Conservation (phyloP, 2,113 vertebrate genomes). For the Anas platyrhynchos region DNA sequence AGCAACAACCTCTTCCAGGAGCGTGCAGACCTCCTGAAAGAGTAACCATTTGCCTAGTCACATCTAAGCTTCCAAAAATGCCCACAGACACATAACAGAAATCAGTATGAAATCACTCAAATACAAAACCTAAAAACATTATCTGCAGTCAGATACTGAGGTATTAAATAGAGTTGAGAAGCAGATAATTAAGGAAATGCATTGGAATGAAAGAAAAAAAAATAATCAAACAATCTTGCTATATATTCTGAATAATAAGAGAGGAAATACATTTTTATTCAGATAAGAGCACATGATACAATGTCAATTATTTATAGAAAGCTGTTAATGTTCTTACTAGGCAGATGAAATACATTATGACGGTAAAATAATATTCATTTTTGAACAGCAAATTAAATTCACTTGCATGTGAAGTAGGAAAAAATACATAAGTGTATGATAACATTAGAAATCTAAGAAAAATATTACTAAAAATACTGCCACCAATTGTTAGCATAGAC, state of each 20-base stretch:
- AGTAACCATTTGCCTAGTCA: not conserved
- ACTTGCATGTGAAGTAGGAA: not conserved
- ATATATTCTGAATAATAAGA: not conserved
- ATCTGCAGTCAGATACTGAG: not conserved
- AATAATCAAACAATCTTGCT: not conserved
- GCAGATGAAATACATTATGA: not conserved
- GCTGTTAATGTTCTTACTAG: not conserved
- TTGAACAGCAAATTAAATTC: not conserved
- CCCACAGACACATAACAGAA: not conserved
- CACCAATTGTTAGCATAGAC: not conserved
- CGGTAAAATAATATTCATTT: not conserved
- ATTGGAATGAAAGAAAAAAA: not conserved
- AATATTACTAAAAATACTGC: not conserved
- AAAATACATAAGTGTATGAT: not conserved
- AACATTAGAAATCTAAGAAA: not conserved
- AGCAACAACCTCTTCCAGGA: slow-evolving; percentile 86
- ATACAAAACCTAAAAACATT: not conserved
- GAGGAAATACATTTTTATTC: not conserved
- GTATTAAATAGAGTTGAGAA: not conserved
- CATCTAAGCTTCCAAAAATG: not conserved
- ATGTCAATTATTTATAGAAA: not conserved
- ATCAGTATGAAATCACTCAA: not conserved
- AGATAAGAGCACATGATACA: not conserved
- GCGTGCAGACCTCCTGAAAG: slow-evolving; percentile 83
- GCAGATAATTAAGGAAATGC: not conserved